Evolutionary conservation across 2,113 vertebrate genomes (phyloP).

Genomic region (Oxygymnocypris stewartii): DNA sequence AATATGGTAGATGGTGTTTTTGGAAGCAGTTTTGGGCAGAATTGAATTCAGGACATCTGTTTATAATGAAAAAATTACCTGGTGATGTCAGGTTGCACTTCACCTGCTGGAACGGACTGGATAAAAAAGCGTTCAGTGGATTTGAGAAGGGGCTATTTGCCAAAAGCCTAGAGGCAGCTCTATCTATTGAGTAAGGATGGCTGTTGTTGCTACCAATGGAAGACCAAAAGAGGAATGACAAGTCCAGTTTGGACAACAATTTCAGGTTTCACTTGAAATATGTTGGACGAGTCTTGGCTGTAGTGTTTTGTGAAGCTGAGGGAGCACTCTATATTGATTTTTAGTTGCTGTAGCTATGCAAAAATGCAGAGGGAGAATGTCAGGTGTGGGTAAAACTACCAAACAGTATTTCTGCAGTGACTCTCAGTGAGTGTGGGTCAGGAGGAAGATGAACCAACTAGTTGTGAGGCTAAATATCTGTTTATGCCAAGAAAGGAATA

Average conservation of each 20-base stretch:
- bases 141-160: neutral
- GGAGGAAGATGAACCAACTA: neutral
- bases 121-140: neutral
- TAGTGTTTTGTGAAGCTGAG: slow-evolving; percentile 1
- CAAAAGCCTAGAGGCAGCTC: neutral
- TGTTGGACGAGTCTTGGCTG: neutral
- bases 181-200: neutral
- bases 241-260: neutral
- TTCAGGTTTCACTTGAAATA: neutral
- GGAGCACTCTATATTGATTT: neutral
- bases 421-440: neutral
- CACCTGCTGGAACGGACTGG: neutral
- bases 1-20: neutral
- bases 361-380: neutral
- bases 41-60: slow-evolving; percentile 1
- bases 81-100: slow-evolving; percentile 5
- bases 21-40: neutral
- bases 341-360: slow-evolving; percentile 6
- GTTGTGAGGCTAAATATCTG: neutral
- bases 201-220: neutral
- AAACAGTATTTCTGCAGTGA: slow-evolving; percentile 9
- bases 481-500: neutral
- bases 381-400: slow-evolving; percentile 9
- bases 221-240: neutral
- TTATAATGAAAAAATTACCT: neutral